A percentile compares a stretch with the other conserved stretches of the same genome.
phyloP scores from a whole-genome alignment of 2,888 invertebrate species.

The Trichacis sp. region DNA sequence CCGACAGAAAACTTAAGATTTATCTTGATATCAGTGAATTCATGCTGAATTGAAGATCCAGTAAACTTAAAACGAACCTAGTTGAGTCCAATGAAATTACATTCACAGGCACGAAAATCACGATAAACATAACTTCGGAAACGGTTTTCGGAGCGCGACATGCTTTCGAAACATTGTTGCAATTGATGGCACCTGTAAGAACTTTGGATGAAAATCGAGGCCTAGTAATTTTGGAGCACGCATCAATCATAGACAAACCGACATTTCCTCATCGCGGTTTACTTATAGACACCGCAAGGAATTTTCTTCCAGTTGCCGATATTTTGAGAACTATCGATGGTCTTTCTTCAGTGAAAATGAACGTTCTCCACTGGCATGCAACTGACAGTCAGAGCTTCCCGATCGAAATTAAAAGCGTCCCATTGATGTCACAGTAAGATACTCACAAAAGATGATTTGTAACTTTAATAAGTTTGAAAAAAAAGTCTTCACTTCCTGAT shows the following conservation, averaged over 20 bases:
- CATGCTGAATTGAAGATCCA: too few relatives aligned
- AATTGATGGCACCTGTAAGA: conserved; percentile 72
- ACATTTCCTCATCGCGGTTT: conserved; percentile 87
- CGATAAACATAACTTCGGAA: conserved; percentile 63
- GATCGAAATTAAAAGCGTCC: conserved; percentile 80
- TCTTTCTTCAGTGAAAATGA: conserved; percentile 90
- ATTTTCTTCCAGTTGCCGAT: conserved; percentile 81
- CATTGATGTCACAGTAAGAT: conserved; percentile 73
- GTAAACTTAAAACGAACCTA: too few relatives aligned
- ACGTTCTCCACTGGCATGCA: conserved; percentile 93
- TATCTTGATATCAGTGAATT: too few relatives aligned
- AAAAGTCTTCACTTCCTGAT: too few relatives aligned
- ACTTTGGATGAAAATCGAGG: conserved; percentile 65
- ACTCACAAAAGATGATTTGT: background rate
- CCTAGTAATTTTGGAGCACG: conserved; percentile 75
- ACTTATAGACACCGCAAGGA: conserved; percentile 88
- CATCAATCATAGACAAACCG: conserved; percentile 82
- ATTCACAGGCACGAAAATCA: conserved; percentile 27
- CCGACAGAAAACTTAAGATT: background rate
- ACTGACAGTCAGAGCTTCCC: conserved; percentile 95
- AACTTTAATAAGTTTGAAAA: too few relatives aligned
- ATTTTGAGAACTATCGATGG: conserved; percentile 83
- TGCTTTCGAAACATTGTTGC: conserved; percentile 81
- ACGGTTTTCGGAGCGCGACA: conserved; percentile 83
- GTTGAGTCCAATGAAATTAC: background rate